Evolutionary conservation across 2,113 vertebrate genomes (phyloP).

Genomic region (Amazona guildingii): DNA sequence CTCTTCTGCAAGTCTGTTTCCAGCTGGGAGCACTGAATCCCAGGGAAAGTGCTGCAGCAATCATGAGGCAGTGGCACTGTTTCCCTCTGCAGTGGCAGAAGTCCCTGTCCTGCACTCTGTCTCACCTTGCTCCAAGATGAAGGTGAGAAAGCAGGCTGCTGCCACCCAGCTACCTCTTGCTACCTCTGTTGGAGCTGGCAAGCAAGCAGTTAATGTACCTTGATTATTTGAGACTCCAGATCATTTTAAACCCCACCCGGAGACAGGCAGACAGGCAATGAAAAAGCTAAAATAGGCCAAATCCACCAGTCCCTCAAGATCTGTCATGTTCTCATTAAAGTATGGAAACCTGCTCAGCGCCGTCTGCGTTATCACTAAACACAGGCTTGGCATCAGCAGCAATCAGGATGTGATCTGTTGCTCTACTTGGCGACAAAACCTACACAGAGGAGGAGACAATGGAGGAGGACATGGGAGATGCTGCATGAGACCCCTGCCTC

Average conservation of each 20-base stretch:
- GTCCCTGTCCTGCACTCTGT: neutral
- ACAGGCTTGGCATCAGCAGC: neutral
- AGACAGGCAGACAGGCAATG: neutral
- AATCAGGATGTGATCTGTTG: accelerated
- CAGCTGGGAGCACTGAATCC: neutral
- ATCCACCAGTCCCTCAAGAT: neutral
- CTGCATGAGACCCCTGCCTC: neutral
- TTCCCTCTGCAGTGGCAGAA: neutral
- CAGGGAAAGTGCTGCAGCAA: neutral
- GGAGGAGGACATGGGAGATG: neutral
- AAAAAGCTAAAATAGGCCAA: neutral
- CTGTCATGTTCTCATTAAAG: neutral
- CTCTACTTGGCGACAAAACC: neutral
- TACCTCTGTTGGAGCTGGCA: neutral
- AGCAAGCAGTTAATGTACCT: neutral
- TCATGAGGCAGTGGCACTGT: neutral
- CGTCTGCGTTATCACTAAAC: neutral
- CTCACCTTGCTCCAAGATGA: neutral
- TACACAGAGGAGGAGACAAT: neutral
- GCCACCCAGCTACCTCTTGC: neutral
- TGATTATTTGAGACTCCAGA: neutral
- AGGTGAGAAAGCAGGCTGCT: neutral
- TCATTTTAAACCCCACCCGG: neutral
- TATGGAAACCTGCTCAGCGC: neutral
- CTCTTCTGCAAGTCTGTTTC: neutral